Base-by-base conservation (phyloP, 2,888 invertebrate genomes). In the Listrodromus nycthemerus region DNA sequence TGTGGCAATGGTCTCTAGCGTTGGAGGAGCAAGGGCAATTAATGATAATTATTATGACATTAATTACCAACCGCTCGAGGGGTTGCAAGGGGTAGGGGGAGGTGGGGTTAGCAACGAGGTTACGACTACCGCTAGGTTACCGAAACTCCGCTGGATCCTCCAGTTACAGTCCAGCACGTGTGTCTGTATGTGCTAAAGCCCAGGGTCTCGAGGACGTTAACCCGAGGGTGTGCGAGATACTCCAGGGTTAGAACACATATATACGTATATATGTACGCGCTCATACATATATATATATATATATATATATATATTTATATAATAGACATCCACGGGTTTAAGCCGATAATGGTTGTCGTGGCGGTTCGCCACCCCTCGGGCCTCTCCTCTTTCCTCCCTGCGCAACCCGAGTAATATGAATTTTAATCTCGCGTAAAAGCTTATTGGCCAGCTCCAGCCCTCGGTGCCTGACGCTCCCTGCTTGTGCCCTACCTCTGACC, bases 371-470 rank as follows among this genome's bases (percentile, higher is more conserved):
- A 71, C 69, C 75, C 27, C 45, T 21, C 37, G 30, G 33, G 66
- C 63, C 69, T 24, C 65, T 30, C 52, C 65, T 13, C 13, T 45
- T 55, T 58, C 52, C 65, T 30, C 58, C 45, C 13, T 58, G 58
- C 71, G 67, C 80, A 73, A 61, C 48, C 70, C 61, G 61, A 84
- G 80, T 80, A 85, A 85, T 89, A 88, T 89, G 88, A 89, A 89
- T 91, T 89, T 91, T 87, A 91, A 90, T 89, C 84, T 87, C 82
- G 75, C 83, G 83, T 88, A 87, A 86, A 89, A 88, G 88, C 87
- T 88, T 83, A 87, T 87, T 87, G 87, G 84, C 77, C 77, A 50
- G 50, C 82, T 45, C 66, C 24, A 37, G 33, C 27, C 27, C 19
- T 52, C 16, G 66, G 33, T 3, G 19, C 55, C 30, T 33, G 45